Evolutionary conservation across 2,888 invertebrate species (phyloP).

Genomic region (Napeogenes inachia): DNA sequence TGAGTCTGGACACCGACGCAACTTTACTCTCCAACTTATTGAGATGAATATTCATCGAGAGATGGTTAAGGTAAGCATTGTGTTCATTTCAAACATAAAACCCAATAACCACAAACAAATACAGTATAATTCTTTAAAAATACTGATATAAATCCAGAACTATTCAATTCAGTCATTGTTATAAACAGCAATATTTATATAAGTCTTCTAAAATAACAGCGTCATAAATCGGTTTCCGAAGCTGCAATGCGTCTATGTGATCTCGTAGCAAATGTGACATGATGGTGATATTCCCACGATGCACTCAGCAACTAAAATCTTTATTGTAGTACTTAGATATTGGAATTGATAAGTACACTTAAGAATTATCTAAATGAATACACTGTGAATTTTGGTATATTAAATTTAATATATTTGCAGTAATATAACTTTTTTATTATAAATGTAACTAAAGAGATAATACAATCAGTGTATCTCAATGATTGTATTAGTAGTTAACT

Average conservation of each 20-base stretch:
- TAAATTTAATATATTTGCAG: too few relatives aligned
- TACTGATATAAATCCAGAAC: too few relatives aligned
- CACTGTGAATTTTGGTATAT: too few relatives aligned
- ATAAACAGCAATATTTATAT: neutral
- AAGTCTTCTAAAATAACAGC: neutral
- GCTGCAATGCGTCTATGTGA: neutral
- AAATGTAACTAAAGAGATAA: too few relatives aligned
- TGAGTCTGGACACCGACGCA: slow-evolving; percentile 88
- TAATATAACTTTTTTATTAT: too few relatives aligned
- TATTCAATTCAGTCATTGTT: too few relatives aligned
- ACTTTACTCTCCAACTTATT: slow-evolving; percentile 92
- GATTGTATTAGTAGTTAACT: too few relatives aligned
- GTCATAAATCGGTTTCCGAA: too few relatives aligned
- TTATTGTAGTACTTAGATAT: slow-evolving; percentile 10
- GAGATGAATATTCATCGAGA: slow-evolving; percentile 93
- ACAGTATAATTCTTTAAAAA: too few relatives aligned
- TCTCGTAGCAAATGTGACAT: slow-evolving; percentile 9
- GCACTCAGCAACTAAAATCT: slow-evolving; percentile 14
- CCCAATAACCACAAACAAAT: too few relatives aligned
- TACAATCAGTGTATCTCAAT: too few relatives aligned
- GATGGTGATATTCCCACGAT: slow-evolving; percentile 5
- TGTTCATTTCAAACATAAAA: too few relatives aligned
- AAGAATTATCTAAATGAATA: neutral
- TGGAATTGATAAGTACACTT: neutral
- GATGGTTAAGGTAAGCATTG: slow-evolving; percentile 83